Conservation (phyloP, 2,888 invertebrate species). For the Nycteola revayana region DNA sequence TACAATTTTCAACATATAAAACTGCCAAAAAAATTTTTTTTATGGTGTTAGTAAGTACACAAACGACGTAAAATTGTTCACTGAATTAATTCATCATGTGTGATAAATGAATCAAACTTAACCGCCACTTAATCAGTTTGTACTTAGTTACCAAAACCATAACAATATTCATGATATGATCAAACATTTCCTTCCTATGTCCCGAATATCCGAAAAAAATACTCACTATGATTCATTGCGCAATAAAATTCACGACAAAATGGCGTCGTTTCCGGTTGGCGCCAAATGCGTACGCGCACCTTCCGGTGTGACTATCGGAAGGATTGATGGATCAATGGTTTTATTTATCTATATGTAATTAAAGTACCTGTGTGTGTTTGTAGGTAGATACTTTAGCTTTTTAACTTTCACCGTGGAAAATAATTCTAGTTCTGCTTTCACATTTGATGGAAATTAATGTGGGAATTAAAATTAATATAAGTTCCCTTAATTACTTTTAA, state of each 20-base stretch:
- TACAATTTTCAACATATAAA: no score
- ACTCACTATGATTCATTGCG: conserved; percentile 33
- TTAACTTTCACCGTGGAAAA: neutral
- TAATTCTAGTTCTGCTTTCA: no score
- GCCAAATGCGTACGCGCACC: conserved; percentile 38
- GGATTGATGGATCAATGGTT: conserved; percentile 17
- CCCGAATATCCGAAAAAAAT: conserved; percentile 21
- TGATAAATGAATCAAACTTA: no score
- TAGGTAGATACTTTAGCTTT: conserved; percentile 9
- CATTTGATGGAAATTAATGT: no score
- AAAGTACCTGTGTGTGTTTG: conserved; percentile 25
- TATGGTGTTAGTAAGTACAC: no score
- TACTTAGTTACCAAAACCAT: no score
- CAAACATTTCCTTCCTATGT: conserved; percentile 6
- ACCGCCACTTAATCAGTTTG: no score
- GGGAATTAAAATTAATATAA: no score
- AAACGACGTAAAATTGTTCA: no score
- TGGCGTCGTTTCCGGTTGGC: conserved; percentile 53
- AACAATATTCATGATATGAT: neutral
- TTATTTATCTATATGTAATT: conserved; percentile 26
- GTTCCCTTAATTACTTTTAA: no score
- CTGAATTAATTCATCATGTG: no score
- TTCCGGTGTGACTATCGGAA: conserved; percentile 38
- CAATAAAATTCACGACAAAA: conserved; percentile 40
- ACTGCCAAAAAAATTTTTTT: no score